Evolutionary conservation across 2,888 invertebrate species (phyloP).

Genomic region (Scotopteryx bipunctaria): DNA sequence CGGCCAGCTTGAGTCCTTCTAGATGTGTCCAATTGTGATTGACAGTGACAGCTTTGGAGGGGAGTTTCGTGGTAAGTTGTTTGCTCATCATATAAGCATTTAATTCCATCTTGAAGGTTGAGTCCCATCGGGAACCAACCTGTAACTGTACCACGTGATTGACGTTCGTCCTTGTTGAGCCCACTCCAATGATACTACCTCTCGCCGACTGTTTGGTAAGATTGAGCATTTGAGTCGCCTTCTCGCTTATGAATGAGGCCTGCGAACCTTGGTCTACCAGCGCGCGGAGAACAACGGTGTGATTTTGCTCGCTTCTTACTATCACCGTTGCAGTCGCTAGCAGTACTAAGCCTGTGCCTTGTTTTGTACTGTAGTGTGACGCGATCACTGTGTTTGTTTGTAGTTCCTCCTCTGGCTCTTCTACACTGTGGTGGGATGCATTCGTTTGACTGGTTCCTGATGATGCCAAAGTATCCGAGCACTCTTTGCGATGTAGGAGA

Average conservation of each 20-base stretch:
- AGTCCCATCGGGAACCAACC: conserved; percentile 16
- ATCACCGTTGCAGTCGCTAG: conserved; percentile 20
- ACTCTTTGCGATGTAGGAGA: neutral
- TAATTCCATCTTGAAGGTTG: conserved; percentile 19
- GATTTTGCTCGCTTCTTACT: conserved; percentile 7
- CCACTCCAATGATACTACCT: conserved; percentile 20
- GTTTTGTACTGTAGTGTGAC: neutral
- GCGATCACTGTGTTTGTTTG: neutral
- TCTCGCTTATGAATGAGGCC: conserved; percentile 31
- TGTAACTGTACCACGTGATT: conserved; percentile 26
- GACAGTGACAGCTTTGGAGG: conserved; percentile 18
- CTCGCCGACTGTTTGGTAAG: conserved; percentile 13
- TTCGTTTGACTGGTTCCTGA: conserved; percentile 1
- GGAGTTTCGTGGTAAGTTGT: conserved; percentile 32
- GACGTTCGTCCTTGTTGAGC: conserved; percentile 17
- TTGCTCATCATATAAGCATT: conserved; percentile 31
- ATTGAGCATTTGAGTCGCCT: conserved; percentile 26
- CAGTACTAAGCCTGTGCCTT: conserved; percentile 7
- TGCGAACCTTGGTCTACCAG: conserved; percentile 35
- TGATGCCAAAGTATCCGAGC: neutral
- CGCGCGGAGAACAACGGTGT: conserved; percentile 14
- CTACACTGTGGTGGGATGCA: neutral
- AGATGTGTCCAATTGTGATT: conserved; percentile 22
- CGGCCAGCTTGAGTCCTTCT: conserved; percentile 22
- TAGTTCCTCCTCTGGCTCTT: neutral